Evolutionary conservation across 2,888 invertebrate genomes (phyloP).

Genomic region (Tipula unca): DNA sequence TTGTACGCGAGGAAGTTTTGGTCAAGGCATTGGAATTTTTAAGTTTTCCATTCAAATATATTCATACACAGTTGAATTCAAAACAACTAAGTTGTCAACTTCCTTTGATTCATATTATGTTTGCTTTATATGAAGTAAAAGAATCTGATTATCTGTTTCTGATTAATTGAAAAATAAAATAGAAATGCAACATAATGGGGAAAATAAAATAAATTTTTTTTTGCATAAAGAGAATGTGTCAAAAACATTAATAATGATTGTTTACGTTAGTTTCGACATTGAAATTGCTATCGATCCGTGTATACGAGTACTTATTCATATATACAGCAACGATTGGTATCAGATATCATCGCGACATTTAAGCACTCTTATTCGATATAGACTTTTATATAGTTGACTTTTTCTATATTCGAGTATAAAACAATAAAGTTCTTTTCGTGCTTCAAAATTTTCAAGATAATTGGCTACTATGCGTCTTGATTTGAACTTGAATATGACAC

Average conservation of each 20-base stretch:
- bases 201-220: neutral
- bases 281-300: neutral
- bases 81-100: too few species aligned
- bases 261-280: neutral
- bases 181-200: neutral
- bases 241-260: neutral
- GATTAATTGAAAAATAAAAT: neutral
- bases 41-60: too few species aligned
- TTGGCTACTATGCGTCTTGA: neutral
- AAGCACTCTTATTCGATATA: too few species aligned
- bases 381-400: neutral
- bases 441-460: neutral
- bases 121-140: neutral
- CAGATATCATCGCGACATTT: too few species aligned
- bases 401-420: neutral
- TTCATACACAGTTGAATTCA: neutral
- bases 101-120: too few species aligned
- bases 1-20: too few species aligned
- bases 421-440: neutral
- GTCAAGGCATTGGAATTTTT: neutral
- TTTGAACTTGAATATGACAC: neutral
- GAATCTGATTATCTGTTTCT: neutral
- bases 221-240: neutral
- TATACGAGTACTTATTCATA: too few species aligned
- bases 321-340: too few species aligned